phyloP scores from a whole-genome alignment of 2,888 invertebrate species.

The Ptychoptera albimana region DNA sequence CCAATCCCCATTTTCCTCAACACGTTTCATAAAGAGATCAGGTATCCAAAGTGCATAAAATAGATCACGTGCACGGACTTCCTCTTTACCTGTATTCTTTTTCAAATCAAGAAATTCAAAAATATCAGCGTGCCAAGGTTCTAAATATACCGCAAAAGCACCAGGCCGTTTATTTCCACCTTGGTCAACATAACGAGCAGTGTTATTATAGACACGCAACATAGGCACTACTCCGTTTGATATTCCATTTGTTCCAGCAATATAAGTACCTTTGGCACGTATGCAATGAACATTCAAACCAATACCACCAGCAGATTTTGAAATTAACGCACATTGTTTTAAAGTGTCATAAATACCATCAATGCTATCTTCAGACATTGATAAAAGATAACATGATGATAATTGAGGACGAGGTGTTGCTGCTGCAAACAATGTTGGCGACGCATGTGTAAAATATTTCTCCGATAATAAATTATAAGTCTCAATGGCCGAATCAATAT shows the following conservation, averaged over 20 bases:
- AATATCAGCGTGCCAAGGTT: conserved; percentile 98
- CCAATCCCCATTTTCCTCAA: conserved; percentile 73
- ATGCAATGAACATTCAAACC: conserved; percentile 94
- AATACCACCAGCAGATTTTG: conserved; percentile 94
- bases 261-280: conserved; percentile 77
- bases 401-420: conserved; percentile 84
- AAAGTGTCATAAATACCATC: conserved; percentile 89
- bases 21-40: conserved; percentile 94
- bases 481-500: conserved; percentile 83
- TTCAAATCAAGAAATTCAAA: conserved; percentile 89
- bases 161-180: conserved; percentile 96
- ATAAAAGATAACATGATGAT: conserved; percentile 88
- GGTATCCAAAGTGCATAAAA: conserved; percentile 98
- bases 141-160: conserved; percentile 93
- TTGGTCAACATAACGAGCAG: conserved; percentile 93
- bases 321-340: conserved; percentile 85
- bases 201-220: conserved; percentile 89
- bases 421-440: conserved; percentile 92
- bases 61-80: conserved; percentile 82
- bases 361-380: conserved; percentile 89
- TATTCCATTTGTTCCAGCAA: conserved; percentile 84
- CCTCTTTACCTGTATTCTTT: conserved; percentile 93
- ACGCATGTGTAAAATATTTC: conserved; percentile 93
- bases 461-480: conserved; percentile 93
- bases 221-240: conserved; percentile 95